phyloP scores from a whole-genome alignment of 2,797 vertebrate genomes.

The Darevskia nairensis region DNA sequence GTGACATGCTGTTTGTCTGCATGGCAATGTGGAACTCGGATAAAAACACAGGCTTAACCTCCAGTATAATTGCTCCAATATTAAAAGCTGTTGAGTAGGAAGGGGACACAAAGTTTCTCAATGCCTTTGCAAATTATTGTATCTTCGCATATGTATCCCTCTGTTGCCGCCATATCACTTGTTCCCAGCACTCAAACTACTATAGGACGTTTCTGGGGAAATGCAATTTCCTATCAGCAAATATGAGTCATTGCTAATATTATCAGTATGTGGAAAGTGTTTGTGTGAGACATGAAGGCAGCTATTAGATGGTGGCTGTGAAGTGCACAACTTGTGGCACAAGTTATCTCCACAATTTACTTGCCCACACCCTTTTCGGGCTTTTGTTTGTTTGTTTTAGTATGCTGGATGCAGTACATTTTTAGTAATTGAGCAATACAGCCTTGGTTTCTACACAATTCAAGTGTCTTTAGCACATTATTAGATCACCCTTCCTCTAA shows the following conservation, averaged over 20 bases:
- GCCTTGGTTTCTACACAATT: background rate
- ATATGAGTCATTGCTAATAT: background rate
- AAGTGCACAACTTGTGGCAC: background rate
- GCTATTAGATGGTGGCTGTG: background rate
- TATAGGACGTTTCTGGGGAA: background rate
- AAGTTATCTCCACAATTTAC: background rate
- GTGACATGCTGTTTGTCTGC: constrained; percentile 39
- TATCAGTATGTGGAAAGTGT: background rate
- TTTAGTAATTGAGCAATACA: constrained; percentile 2
- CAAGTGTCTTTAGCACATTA: background rate
- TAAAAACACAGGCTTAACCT: constrained; percentile 22
- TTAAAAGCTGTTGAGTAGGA: constrained; percentile 32
- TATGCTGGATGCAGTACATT: background rate
- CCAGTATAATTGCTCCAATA: background rate
- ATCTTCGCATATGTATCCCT: constrained; percentile 4
- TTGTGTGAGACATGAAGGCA: background rate
- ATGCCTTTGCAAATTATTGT: constrained; percentile 15
- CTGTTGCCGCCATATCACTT: constrained; percentile 4
- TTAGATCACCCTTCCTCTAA: background rate
- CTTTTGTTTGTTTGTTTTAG: background rate
- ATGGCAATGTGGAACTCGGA: accelerated
- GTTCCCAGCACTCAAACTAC: constrained; percentile 2
- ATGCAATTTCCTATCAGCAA: constrained; percentile 6
- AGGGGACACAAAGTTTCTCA: constrained; percentile 15
- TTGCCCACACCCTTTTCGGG: background rate